phyloP scores from a whole-genome alignment of 2,113 vertebrate genomes.

The Athene cunicularia region DNA sequence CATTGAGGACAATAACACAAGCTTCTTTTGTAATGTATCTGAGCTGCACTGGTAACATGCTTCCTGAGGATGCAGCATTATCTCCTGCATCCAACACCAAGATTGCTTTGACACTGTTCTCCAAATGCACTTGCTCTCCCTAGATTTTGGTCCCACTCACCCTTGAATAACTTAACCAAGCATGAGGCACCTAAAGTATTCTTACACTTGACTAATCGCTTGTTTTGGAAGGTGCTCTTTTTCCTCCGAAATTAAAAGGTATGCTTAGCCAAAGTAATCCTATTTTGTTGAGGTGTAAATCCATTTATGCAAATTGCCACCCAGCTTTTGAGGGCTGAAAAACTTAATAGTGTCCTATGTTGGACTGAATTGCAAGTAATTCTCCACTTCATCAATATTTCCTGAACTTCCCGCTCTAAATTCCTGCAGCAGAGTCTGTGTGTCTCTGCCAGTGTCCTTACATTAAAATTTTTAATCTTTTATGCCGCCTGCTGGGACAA shows the following conservation, averaged over 20 bases:
- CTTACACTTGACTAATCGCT: background rate
- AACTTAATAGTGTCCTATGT: background rate
- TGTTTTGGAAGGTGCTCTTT: background rate
- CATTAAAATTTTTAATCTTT: background rate
- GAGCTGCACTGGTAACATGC: background rate
- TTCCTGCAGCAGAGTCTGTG: background rate
- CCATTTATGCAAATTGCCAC: background rate
- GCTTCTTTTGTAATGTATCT: background rate
- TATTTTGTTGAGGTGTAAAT: background rate
- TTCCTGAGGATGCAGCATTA: background rate
- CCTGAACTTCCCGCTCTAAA: background rate
- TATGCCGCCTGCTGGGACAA: background rate
- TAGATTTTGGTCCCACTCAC: background rate
- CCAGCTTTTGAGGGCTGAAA: background rate
- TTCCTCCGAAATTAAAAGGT: background rate
- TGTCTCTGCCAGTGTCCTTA: background rate
- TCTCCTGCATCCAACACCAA: background rate
- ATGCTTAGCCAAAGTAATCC: background rate
- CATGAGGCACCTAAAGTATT: background rate
- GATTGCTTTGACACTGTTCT: background rate
- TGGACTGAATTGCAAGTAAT: background rate
- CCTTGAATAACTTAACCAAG: background rate
- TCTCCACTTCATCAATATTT: background rate
- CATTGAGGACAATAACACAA: background rate
- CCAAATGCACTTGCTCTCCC: background rate